Base-by-base conservation (phyloP, 2,797 vertebrate genomes). In the Muscicapa striata region DNA sequence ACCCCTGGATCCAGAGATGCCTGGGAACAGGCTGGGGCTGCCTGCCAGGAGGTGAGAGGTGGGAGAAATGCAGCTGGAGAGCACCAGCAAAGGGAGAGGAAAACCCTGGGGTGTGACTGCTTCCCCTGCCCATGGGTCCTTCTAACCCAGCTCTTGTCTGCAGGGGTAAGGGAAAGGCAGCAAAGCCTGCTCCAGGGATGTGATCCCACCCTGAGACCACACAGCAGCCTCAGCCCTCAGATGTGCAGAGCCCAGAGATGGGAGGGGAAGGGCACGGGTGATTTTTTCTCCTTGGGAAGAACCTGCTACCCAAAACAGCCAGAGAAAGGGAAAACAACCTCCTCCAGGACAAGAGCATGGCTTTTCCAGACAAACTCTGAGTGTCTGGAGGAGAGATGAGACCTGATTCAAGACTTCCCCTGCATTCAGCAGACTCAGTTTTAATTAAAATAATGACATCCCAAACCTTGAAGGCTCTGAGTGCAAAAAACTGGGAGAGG, bases 81-180 rank as follows among this genome's bases (percentile, higher is more conserved):
- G 30, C 19, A 24, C 2, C 5, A 1, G 16, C 0, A 0, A 27
- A 32, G 34, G 55, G 52, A 90, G 36, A 46, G 45, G 30, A 64
- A 90, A 67, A 9, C 62, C 58, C 29, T 7, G 40, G 70, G 62
- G 41, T 21, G 32, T 1, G 12, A 19, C 29, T 43, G 30, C 59
- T 93, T 19, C 57, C 52, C 17, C 6, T 15, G 40, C 20, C 58
- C 49, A 0, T 3, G 46, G 69, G 27, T 20, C 52, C 81, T 54
- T 27, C 66, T 16, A 5, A 11, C 2, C 14, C 0, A 1, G n/a
- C n/a, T 16, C 43, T 15, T 11, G 34, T 0, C 1, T 57, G 51
- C 11, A 10, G 78, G 21, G 19, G 27, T 8, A 27, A 48, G 2
- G 2, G 66, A 55, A 85, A 81, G 49, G 61, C 29, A 23, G 79